Conservation (phyloP, 2,113 vertebrate genomes). For the Acrocephalus arundinaceus region DNA sequence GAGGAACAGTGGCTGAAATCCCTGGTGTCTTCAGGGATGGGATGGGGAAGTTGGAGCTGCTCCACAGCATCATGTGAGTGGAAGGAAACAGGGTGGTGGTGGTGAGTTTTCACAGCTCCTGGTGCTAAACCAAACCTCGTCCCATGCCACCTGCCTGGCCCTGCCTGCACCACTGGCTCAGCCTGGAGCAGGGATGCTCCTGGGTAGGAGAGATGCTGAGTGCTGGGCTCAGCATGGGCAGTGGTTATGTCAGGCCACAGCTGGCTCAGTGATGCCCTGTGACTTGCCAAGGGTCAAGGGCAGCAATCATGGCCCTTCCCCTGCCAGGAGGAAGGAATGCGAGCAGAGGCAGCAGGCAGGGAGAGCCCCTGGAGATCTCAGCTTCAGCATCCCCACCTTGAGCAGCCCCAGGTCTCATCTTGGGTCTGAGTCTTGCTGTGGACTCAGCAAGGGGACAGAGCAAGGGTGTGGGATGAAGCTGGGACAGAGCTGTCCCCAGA, state of each 20-base stretch:
- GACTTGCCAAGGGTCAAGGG: not conserved
- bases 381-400: not conserved
- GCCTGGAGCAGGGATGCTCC: not conserved
- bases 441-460: not conserved
- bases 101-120: not conserved
- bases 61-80: not conserved
- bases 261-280: not conserved
- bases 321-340: not conserved
- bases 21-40: fast-evolving
- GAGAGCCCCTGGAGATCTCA: not conserved
- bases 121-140: not conserved
- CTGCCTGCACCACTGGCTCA: not conserved
- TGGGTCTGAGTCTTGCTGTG: fast-evolving
- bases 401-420: not conserved
- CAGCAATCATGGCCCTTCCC: not conserved
- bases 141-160: not conserved
- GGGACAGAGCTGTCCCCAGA: not conserved
- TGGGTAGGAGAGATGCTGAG: not conserved
- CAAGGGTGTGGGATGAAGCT: not conserved
- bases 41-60: not conserved
- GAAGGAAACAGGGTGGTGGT: not conserved
- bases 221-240: not conserved
- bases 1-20: not conserved
- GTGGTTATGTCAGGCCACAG: not conserved
- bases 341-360: not conserved